phyloP scores from a whole-genome alignment of 2,113 vertebrate species.

The Gavialis gangeticus region DNA sequence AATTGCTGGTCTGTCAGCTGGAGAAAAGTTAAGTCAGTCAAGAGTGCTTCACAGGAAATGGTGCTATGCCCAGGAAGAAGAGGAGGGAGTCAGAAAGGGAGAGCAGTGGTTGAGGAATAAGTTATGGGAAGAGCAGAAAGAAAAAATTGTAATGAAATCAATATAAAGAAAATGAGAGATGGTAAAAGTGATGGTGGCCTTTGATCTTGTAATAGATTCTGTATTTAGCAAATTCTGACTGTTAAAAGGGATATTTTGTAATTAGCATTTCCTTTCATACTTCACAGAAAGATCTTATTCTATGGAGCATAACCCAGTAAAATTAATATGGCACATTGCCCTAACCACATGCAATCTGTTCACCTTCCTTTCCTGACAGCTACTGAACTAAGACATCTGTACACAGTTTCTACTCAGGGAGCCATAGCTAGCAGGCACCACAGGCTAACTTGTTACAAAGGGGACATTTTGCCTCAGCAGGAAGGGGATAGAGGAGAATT shows the following conservation, averaged over 20 bases:
- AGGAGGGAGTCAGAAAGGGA: neutral
- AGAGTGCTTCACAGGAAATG: neutral
- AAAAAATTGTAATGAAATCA: neutral
- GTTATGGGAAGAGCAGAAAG: neutral
- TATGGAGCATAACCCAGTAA: neutral
- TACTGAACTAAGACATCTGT: neutral
- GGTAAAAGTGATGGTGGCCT: conserved; percentile 11
- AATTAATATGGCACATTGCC: neutral
- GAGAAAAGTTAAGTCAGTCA: neutral
- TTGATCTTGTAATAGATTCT: conserved; percentile 47
- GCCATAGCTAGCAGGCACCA: neutral
- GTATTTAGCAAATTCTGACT: conserved; percentile 29
- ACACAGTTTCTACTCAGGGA: neutral
- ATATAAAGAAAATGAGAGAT: neutral
- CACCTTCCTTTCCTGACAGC: accelerated
- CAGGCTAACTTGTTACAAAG: neutral
- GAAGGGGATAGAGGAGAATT: neutral
- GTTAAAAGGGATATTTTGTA: conserved; percentile 47
- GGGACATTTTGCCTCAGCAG: neutral
- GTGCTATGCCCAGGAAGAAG: neutral
- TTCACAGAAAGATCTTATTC: conserved; percentile 1
- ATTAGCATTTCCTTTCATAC: conserved; percentile 43
- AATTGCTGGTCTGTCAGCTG: neutral
- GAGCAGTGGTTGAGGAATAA: neutral
- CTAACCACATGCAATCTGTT: neutral